Percentiles rank a stretch among this genome's conserved stretches.
Evolutionary conservation across 1,140 invertebrate species (phyloP).

Genomic region (Spodoptera frugiperda): DNA sequence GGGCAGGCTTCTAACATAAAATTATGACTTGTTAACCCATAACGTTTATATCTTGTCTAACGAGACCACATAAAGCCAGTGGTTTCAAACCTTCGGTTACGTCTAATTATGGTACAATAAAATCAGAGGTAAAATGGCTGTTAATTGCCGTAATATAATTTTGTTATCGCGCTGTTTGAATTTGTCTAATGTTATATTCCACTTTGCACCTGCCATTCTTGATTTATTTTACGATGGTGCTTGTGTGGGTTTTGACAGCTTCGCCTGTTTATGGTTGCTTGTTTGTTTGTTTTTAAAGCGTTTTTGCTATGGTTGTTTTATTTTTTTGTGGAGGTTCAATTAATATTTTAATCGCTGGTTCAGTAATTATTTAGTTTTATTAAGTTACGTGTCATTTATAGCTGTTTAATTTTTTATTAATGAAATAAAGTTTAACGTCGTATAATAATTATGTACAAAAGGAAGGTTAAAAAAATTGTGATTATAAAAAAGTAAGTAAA

Average conservation of each 20-base stretch:
- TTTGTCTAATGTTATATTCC: conserved; percentile 49
- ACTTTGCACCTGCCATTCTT: conserved; percentile 22
- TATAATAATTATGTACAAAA: too few relatives aligned
- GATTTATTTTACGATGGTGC: conserved; percentile 15
- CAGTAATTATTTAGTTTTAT: too few relatives aligned
- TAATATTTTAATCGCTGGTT: neutral
- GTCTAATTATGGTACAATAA: conserved; percentile 61
- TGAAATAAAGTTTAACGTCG: too few relatives aligned
- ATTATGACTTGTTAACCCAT: conserved; percentile 16
- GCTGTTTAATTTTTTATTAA: too few relatives aligned
- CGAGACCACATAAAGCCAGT: conserved; percentile 33
- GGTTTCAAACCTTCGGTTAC: conserved; percentile 48
- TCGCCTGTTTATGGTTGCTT: neutral
- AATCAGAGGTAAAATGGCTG: conserved; percentile 56
- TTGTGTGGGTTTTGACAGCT: neutral
- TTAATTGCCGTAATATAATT: conserved; percentile 59
- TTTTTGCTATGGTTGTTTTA: neutral
- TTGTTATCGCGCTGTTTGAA: conserved; percentile 57
- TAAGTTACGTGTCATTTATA: too few relatives aligned
- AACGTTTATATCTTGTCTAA: conserved; percentile 17
- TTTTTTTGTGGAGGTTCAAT: neutral
- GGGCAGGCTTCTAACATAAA: neutral
- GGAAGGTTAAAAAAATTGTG: too few relatives aligned
- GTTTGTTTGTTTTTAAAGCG: neutral
- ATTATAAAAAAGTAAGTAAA: neutral